A percentile compares a stretch with the other conserved stretches of the same genome.
Evolutionary conservation across 2,888 invertebrate species (phyloP).

Genomic region (Xylocampa areola): DNA sequence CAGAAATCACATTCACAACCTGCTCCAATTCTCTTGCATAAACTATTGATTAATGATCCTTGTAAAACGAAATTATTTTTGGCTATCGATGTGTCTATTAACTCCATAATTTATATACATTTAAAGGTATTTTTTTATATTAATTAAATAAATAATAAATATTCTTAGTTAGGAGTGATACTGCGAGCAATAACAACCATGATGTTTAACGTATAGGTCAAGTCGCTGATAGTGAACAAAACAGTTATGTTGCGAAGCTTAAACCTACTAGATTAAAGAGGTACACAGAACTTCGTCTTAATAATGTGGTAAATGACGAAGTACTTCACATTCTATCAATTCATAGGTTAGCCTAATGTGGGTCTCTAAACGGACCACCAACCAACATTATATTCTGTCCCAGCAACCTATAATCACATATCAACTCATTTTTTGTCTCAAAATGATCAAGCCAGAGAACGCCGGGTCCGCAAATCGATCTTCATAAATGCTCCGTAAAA

Average conservation of each 20-base stretch:
- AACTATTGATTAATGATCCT: constrained; percentile 53
- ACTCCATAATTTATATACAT: constrained; percentile 35
- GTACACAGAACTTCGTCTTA: too few species aligned
- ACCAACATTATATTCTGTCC: constrained; percentile 31
- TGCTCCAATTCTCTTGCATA: constrained; percentile 56
- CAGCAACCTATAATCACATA: constrained; percentile 42
- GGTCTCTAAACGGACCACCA: constrained; percentile 47
- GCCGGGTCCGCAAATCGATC: constrained; percentile 35
- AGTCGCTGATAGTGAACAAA: constrained; percentile 4
- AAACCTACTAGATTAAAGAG: too few species aligned
- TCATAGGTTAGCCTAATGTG: constrained; percentile 2
- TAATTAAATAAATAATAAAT: constrained; percentile 39
- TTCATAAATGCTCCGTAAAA: constrained; percentile 1
- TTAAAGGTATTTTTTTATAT: constrained; percentile 28
- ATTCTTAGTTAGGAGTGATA: constrained; percentile 35
- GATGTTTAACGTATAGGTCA: constrained; percentile 14
- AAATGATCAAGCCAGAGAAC: constrained; percentile 33
- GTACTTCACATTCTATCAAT: constrained; percentile 23
- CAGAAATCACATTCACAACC: constrained; percentile 70
- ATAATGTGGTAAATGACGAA: not conserved
- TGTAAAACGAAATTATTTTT: constrained; percentile 44
- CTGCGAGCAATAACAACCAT: constrained; percentile 28
- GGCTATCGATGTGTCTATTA: constrained; percentile 39
- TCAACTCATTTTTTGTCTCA: constrained; percentile 39
- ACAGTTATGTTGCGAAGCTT: constrained; percentile 18